Percentiles rank a stretch among this genome's conserved stretches.
Conservation (phyloP, 2,888 invertebrate genomes). For the Prosopocoilus inquinatus region DNA sequence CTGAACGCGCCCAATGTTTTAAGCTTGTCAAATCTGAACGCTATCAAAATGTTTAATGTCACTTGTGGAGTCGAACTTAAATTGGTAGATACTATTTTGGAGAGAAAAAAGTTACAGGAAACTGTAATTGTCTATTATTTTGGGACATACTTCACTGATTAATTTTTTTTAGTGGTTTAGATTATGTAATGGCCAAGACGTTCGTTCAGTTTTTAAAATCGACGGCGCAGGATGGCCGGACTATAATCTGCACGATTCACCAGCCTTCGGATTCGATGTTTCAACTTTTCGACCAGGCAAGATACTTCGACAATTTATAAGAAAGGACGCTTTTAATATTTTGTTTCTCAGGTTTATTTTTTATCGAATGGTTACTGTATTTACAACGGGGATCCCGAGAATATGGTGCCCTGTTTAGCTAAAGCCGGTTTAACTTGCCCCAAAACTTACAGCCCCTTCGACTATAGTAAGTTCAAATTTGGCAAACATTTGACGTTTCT, state of each 20-base stretch:
- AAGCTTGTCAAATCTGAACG: too few species aligned
- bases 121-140: too few species aligned
- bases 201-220: constrained; percentile 67
- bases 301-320: neutral
- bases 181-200: constrained; percentile 71
- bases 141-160: too few species aligned
- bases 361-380: constrained; percentile 63
- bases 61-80: too few species aligned
- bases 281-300: constrained; percentile 68
- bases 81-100: too few species aligned
- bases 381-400: constrained; percentile 65
- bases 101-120: too few species aligned
- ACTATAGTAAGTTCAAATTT: constrained; percentile 53
- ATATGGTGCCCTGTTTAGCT: constrained; percentile 68
- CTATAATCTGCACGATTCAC: constrained; percentile 77
- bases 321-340: neutral
- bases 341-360: constrained; percentile 44
- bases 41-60: too few species aligned
- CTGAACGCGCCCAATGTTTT: too few species aligned
- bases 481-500: too few species aligned
- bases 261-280: constrained; percentile 78
- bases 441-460: constrained; percentile 76
- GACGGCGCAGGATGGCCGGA: constrained; percentile 68
- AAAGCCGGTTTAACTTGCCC: constrained; percentile 68
- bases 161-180: constrained; percentile 61